phyloP scores from a whole-genome alignment of 2,888 invertebrate genomes.

The Volucella inflata region DNA sequence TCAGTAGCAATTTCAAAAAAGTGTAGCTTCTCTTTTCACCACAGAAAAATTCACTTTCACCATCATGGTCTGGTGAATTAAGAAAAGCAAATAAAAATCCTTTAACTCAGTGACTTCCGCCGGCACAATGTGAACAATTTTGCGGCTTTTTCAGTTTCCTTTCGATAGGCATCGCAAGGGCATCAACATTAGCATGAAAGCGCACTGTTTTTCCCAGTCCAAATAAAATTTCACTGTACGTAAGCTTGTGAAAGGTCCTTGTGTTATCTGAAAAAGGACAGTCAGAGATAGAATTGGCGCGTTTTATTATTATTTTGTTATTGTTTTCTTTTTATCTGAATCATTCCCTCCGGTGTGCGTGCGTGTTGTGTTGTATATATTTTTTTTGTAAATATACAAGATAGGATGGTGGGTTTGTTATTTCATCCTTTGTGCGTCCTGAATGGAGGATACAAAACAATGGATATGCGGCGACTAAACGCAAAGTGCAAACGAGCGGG shows the following conservation, averaged over 20 bases:
- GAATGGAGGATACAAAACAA: constrained; percentile 40
- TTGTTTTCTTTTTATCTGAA: constrained; percentile 27
- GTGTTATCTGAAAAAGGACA: constrained; percentile 42
- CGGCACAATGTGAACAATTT: constrained; percentile 26
- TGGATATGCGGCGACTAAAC: background rate
- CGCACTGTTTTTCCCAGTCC: background rate
- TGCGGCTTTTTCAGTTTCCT: constrained; percentile 64
- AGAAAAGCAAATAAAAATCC: background rate
- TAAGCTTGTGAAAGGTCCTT: constrained; percentile 37
- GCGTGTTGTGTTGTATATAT: constrained; percentile 45
- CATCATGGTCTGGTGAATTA: constrained; percentile 45
- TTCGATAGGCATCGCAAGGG: constrained; percentile 67
- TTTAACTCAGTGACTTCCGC: constrained; percentile 40
- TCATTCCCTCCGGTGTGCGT: constrained; percentile 42
- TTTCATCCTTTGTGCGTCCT: constrained; percentile 11
- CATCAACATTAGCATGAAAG: constrained; percentile 18
- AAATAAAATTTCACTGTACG: constrained; percentile 33
- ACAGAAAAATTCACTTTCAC: background rate
- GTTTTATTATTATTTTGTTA: constrained; percentile 34
- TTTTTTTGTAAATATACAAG: constrained; percentile 21
- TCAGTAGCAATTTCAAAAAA: background rate
- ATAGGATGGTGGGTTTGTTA: constrained; percentile 41
- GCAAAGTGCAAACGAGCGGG: constrained; percentile 3
- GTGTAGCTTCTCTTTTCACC: background rate
- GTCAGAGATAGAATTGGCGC: constrained; percentile 32